Evolutionary conservation across 2,888 invertebrate species (phyloP), one percentile per base, ranked within the genome.

Genomic region (Cephus runcator): DNA sequence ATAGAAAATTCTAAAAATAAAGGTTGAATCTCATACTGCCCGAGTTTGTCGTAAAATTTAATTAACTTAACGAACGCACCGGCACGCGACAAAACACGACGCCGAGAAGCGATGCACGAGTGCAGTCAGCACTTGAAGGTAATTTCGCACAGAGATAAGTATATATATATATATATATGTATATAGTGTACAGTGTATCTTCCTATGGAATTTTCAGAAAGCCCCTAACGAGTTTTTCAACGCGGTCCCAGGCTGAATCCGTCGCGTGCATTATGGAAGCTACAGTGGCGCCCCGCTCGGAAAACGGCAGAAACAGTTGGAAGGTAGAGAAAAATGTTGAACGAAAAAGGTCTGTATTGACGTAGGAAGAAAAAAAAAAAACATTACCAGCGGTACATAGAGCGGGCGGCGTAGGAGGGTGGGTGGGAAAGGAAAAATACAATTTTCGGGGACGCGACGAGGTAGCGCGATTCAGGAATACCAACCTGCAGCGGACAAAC

Each of bases 151-250:
- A 56, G 9, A 9, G 9, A 56, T 56, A 56, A 9, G 9, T 56
- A 56, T 56, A 56, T 56, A 40, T 23, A 56, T 56, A 56, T 40
- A 56, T n/a, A n/a, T 56, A 56, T 23, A 56, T 56, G 23, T 15
- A 40, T 56, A 56, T 2, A 56, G 4, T 23, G 75, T 79, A 82
- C 85, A 85, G 87, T 87, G 84, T 84, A 86, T 84, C 86, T 83
- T 81, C 56, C 84, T 79, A 81, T 82, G 80, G 81, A 85, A 84
- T 85, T 88, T 88, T 86, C 85, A 84, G 83, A 80, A 81, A 80
- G 77, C 83, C 83, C 86, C 86, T 87, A 86, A 87, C 85, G 86
- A 86, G 86, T 83, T 86, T 82, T 81, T 80, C 23, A 23, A 56
- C 23, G 56, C 56, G 80, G 69, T 74, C 9, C 56, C 23, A 56